A percentile compares a stretch with the other conserved stretches of the same genome.
phyloP scores from a whole-genome alignment of 2,797 vertebrate genomes.

The Percopsis omiscomaycus region DNA sequence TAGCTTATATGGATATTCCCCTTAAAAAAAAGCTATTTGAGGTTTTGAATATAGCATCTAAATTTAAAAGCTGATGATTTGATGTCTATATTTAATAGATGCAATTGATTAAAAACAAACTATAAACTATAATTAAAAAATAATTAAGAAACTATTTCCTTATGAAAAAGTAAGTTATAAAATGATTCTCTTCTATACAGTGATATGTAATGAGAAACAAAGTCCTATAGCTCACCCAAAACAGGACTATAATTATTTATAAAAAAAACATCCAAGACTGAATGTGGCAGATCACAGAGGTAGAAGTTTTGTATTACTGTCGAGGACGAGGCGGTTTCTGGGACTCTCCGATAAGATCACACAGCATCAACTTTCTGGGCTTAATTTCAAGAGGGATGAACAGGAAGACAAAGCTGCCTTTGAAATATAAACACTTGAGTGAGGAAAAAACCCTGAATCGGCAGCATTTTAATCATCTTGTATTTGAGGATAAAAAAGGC shows the following conservation, averaged over 20 bases:
- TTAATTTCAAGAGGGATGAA: constrained; percentile 83
- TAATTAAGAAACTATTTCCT: no score
- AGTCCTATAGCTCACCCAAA: not conserved
- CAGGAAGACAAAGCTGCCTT: constrained; percentile 84
- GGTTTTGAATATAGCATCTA: constrained; percentile 38
- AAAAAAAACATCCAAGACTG: constrained; percentile 2
- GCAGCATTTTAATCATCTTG: constrained; percentile 76
- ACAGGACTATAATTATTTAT: constrained; percentile 26
- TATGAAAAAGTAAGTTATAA: no score
- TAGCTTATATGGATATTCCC: constrained; percentile 33
- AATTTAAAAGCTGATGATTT: no score
- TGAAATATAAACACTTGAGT: constrained; percentile 70
- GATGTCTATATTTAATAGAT: no score
- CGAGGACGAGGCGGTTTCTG: constrained; percentile 69
- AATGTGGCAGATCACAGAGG: constrained; percentile 45
- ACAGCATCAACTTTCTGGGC: constrained; percentile 73
- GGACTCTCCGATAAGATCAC: constrained; percentile 82
- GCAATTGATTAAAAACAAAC: no score
- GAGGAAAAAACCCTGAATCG: constrained; percentile 64
- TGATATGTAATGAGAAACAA: not conserved
- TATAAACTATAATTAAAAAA: no score
- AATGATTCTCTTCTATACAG: not conserved
- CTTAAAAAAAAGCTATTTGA: constrained; percentile 15
- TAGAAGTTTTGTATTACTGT: constrained; percentile 82
- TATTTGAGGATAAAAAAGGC: constrained; percentile 49